phyloP scores from a whole-genome alignment of 2,113 vertebrate genomes.

The Regulus satrapa region DNA sequence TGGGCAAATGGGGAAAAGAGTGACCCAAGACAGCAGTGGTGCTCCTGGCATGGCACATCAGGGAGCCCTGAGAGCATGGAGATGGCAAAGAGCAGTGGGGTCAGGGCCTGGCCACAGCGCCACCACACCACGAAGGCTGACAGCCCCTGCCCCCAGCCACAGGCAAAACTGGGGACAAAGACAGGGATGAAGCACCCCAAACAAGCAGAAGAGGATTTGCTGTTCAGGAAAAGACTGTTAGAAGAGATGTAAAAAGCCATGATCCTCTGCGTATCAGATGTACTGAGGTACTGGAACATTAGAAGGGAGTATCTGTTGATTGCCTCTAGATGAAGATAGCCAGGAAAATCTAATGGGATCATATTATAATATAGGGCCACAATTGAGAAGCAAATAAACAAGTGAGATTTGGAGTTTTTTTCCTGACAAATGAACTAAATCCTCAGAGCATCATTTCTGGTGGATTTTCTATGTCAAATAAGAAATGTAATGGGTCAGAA shows the following conservation, averaged over 20 bases:
- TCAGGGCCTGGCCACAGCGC: background rate
- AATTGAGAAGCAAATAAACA: background rate
- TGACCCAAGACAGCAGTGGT: accelerated
- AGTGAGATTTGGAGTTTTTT: background rate
- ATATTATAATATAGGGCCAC: background rate
- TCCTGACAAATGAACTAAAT: background rate
- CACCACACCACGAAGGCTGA: accelerated
- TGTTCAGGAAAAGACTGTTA: background rate
- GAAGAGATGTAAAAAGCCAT: background rate
- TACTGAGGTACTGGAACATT: background rate
- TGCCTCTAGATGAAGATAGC: background rate
- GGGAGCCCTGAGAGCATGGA: background rate
- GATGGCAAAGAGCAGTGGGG: background rate
- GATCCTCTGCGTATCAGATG: background rate
- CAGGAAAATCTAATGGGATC: background rate
- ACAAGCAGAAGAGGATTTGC: background rate
- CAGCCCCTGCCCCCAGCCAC: background rate
- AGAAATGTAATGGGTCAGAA: background rate
- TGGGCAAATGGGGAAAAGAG: background rate
- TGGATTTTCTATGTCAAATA: background rate
- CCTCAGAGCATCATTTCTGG: background rate
- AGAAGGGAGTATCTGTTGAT: background rate
- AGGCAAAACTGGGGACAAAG: background rate
- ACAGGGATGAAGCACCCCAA: background rate
- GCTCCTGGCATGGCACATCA: accelerated